Evolutionary conservation across 2,888 invertebrate species (phyloP).

Genomic region (Agonopterix arenella): DNA sequence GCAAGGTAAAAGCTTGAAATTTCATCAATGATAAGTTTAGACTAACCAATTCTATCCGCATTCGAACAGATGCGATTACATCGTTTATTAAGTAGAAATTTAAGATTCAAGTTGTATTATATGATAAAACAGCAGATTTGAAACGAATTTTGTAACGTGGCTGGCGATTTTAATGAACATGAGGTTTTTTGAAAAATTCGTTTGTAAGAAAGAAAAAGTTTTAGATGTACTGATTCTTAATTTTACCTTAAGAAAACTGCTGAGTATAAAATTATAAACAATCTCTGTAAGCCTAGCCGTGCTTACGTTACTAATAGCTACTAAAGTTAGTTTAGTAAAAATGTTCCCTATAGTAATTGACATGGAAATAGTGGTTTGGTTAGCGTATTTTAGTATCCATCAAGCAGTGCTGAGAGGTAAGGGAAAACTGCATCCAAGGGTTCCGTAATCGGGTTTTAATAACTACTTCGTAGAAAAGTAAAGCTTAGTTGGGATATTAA

Average conservation of each 20-base stretch:
- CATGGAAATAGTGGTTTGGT: conserved; percentile 82
- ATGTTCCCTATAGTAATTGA: conserved; percentile 92
- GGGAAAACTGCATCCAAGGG: conserved; percentile 24
- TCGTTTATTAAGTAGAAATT: no score
- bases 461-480: conserved; percentile 66
- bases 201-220: conserved; percentile 11
- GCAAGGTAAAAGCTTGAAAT: conserved; percentile 59
- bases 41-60: conserved; percentile 12
- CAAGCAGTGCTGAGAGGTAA: conserved; percentile 35
- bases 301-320: conserved; percentile 70
- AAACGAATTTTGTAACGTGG: conserved; percentile 13
- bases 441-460: conserved; percentile 39
- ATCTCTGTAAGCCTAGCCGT: conserved; percentile 64
- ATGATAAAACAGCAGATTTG: conserved; percentile 33
- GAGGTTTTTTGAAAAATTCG: conserved; percentile 10
- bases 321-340: conserved; percentile 74
- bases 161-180: conserved; percentile 18
- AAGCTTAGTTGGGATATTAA: conserved; percentile 62
- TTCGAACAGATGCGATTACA: background rate
- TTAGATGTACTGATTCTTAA: conserved; percentile 41
- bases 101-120: conserved; percentile 6
- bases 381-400: conserved; percentile 32
- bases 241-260: conserved; percentile 65
- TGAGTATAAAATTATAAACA: conserved; percentile 75
- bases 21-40: conserved; percentile 67